Conservation (phyloP, 2,888 invertebrate species). For the Pemphredon lugubris region DNA sequence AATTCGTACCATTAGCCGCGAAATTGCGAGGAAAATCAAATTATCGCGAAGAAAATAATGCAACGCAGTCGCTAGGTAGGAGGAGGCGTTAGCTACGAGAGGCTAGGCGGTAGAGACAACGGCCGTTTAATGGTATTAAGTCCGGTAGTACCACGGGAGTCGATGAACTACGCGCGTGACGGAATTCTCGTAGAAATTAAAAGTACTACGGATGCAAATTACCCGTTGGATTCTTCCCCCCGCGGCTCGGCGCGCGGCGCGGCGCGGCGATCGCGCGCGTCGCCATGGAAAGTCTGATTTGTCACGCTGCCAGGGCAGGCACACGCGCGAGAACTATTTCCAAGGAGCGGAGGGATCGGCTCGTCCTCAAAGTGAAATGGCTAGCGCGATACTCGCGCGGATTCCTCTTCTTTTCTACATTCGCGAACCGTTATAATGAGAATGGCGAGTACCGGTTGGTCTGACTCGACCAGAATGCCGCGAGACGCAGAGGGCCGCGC, state of each 20-base stretch:
- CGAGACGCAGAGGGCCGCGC: slow-evolving; percentile 9
- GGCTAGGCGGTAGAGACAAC: too few relatives aligned
- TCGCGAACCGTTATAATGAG: slow-evolving; percentile 44
- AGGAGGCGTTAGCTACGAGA: too few relatives aligned
- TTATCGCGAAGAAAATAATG: neutral
- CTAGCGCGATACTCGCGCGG: slow-evolving; percentile 12
- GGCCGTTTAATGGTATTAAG: neutral
- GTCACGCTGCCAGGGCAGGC: slow-evolving; percentile 21
- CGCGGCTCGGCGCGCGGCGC: slow-evolving; percentile 1
- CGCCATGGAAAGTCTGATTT: slow-evolving; percentile 39
- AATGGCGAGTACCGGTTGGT: slow-evolving; percentile 37
- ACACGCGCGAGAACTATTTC: slow-evolving; percentile 17
- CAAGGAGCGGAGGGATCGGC: slow-evolving; percentile 10
- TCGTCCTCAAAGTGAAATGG: slow-evolving; percentile 24
- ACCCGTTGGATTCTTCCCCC: neutral
- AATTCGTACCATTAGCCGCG: neutral
- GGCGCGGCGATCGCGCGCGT: neutral
- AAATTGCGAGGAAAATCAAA: slow-evolving; percentile 13
- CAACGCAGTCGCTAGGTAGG: neutral
- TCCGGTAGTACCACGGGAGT: neutral
- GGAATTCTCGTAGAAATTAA: slow-evolving; percentile 28
- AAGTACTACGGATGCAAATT: slow-evolving; percentile 36
- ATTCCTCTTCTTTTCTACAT: slow-evolving; percentile 33
- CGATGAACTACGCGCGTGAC: slow-evolving; percentile 18
- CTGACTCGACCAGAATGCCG: slow-evolving; percentile 26